Conservation (phyloP, 2,888 invertebrate genomes). For the Tenodera sinensis region DNA sequence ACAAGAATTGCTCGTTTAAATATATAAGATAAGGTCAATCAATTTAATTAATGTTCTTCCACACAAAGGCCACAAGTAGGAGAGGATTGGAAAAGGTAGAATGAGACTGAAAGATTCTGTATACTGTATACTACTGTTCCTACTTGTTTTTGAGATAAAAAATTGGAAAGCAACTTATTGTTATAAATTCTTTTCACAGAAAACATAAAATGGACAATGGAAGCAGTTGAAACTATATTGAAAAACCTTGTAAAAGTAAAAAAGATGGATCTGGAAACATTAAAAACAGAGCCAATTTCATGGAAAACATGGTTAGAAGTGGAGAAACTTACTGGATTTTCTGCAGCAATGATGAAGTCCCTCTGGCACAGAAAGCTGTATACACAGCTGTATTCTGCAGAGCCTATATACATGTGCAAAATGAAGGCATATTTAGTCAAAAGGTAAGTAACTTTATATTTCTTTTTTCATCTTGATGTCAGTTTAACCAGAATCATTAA, state of each 20-base stretch:
- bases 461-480: no score
- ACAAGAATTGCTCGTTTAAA: no score
- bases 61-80: no score
- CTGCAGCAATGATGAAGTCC: not conserved
- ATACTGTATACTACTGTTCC: no score
- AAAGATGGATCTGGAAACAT: not conserved
- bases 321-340: not conserved
- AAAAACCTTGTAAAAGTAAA: not conserved
- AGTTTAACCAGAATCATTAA: no score
- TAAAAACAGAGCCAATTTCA: not conserved
- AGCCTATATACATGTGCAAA: not conserved
- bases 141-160: no score
- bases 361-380: slow-evolving; percentile 10
- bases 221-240: not conserved
- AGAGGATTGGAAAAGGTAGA: no score
- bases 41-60: no score
- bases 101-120: no score
- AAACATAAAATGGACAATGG: not conserved
- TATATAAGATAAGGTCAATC: no score
- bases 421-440: not conserved
- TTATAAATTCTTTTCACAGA: not conserved
- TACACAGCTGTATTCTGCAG: not conserved
- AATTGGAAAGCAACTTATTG: no score
- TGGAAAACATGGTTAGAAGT: not conserved
- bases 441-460: not conserved